Percentiles rank a stretch among this genome's conserved stretches.
Conservation (phyloP, 2,797 vertebrate genomes). For the Diplodus sargus region DNA sequence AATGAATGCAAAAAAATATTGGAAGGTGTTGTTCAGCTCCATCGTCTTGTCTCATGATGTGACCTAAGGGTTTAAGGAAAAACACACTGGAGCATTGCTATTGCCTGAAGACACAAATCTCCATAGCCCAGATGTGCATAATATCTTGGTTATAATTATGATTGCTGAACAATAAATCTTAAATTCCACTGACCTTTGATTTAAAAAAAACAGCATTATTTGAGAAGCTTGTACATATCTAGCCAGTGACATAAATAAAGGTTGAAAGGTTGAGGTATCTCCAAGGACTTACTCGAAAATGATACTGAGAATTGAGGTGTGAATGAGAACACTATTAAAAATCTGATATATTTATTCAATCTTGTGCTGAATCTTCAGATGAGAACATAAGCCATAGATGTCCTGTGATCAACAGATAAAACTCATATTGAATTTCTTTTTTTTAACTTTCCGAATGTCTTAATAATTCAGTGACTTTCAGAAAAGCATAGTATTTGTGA, state of each 20-base stretch:
- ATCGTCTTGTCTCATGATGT: background rate
- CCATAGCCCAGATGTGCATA: background rate
- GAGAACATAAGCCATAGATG: background rate
- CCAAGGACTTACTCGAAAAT: background rate
- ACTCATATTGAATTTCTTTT: background rate
- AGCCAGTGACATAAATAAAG: background rate
- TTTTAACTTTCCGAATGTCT: background rate
- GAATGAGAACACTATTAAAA: background rate
- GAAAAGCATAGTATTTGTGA: constrained; percentile 1
- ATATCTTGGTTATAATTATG: background rate
- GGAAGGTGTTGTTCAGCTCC: background rate
- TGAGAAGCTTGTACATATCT: too few relatives aligned
- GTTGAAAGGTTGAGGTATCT: background rate
- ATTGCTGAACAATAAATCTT: background rate
- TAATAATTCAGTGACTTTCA: background rate
- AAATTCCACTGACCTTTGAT: background rate
- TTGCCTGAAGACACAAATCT: background rate
- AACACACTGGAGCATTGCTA: background rate
- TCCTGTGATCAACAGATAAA: background rate
- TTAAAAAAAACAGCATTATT: too few relatives aligned
- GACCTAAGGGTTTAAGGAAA: background rate
- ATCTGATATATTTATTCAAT: background rate
- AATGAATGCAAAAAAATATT: background rate
- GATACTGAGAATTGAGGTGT: background rate
- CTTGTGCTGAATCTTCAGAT: background rate